Percentiles rank a stretch among this genome's conserved stretches.
Evolutionary conservation across 2,888 invertebrate genomes (phyloP).

Genomic region (Coremacera marginata): DNA sequence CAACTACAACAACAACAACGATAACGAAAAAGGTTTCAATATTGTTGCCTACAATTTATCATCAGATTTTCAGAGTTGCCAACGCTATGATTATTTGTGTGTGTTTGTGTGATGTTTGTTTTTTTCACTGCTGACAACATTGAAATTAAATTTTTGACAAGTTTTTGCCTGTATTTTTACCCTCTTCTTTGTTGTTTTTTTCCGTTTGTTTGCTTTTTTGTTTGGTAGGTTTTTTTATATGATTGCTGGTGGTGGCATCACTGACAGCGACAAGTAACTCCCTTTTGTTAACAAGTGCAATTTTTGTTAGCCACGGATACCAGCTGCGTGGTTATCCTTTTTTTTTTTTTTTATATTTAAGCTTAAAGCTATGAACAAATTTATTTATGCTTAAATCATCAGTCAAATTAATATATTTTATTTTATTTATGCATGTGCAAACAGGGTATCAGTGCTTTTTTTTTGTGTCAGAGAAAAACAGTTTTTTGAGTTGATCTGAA

Average conservation of each 20-base stretch:
- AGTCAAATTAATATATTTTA: background rate
- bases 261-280: slow-evolving; percentile 9
- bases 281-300: slow-evolving; percentile 21
- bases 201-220: background rate
- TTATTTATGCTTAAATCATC: background rate
- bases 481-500: too few relatives aligned
- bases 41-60: background rate
- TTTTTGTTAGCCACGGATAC: slow-evolving; percentile 1
- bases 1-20: too few relatives aligned
- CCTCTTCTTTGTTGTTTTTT: background rate
- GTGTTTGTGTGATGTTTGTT: background rate
- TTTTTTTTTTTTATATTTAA: background rate
- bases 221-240: background rate
- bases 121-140: background rate
- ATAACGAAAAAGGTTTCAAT: background rate
- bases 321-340: slow-evolving; percentile 9
- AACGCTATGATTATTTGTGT: too few relatives aligned
- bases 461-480: too few relatives aligned
- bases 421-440: too few relatives aligned
- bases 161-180: slow-evolving; percentile 1
- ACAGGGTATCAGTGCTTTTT: too few relatives aligned
- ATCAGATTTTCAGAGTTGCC: slow-evolving; percentile 1
- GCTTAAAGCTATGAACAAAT: background rate
- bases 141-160: slow-evolving; percentile 15
- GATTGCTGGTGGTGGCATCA: slow-evolving; percentile 9